phyloP scores from a whole-genome alignment of 2,888 invertebrate species.

The Oscheius sp. region DNA sequence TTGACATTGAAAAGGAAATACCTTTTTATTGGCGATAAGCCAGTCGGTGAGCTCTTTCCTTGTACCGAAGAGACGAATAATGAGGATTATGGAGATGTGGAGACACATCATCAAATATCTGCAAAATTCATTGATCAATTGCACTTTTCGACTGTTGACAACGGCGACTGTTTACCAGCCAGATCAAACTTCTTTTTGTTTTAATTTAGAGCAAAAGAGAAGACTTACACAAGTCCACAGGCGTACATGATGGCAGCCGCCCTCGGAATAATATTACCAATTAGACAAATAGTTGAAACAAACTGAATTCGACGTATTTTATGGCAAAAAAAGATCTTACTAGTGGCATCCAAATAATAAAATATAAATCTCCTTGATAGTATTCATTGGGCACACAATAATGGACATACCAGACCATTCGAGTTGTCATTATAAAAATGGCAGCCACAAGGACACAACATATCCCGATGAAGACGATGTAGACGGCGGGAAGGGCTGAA shows the following conservation, averaged over 20 bases:
- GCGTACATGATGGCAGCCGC: conserved; percentile 39
- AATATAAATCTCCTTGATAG: conserved; percentile 38
- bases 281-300: conserved; percentile 32
- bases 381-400: conserved; percentile 37
- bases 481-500: conserved; percentile 38
- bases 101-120: conserved; percentile 40
- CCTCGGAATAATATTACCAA: conserved; percentile 37
- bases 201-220: background rate
- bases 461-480: conserved; percentile 40
- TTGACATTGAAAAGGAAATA: background rate
- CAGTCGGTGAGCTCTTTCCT: conserved; percentile 36
- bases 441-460: conserved; percentile 28
- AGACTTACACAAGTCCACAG: conserved; percentile 35
- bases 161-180: background rate
- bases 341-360: conserved; percentile 39
- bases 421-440: conserved; percentile 32
- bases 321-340: conserved; percentile 13
- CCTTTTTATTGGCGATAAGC: conserved; percentile 38
- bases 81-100: conserved; percentile 36
- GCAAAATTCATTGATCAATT: conserved; percentile 9
- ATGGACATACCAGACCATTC: conserved; percentile 37
- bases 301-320: conserved; percentile 20
- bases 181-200: conserved; percentile 1
- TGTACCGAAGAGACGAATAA: conserved; percentile 36
- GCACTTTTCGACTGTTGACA: too few species aligned